phyloP scores from a whole-genome alignment of 64 coral and sea anemone genomes.

The Stylophora pistillata region DNA sequence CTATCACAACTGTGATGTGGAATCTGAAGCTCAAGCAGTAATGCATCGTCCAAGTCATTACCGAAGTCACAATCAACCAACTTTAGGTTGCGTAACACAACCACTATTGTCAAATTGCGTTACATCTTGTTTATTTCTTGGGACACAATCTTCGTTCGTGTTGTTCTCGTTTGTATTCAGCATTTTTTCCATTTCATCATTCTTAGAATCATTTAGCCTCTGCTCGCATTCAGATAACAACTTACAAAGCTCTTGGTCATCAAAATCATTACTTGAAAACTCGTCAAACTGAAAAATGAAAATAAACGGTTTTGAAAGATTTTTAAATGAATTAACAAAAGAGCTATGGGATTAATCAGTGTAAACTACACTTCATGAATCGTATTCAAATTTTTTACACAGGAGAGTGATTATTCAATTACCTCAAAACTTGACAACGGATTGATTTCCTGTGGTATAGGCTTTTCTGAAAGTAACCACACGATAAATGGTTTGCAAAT shows the following conservation, averaged over 20 bases:
- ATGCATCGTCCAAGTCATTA: not conserved
- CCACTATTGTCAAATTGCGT: not conserved
- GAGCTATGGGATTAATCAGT: too few relatives aligned
- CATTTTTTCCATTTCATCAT: not conserved
- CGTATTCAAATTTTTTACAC: too few relatives aligned
- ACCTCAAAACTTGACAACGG: constrained; percentile 29
- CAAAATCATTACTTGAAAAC: not conserved
- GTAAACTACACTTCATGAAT: too few relatives aligned
- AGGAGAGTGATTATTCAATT: not conserved
- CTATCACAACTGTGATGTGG: not conserved
- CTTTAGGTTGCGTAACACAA: too few relatives aligned
- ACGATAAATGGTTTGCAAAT: not conserved
- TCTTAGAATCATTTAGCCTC: not conserved
- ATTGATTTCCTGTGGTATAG: constrained; percentile 59
- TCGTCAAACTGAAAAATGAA: not conserved
- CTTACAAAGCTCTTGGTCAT: constrained; percentile 26
- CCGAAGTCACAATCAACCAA: not conserved
- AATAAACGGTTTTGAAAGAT: not conserved
- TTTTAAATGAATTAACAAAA: too few relatives aligned
- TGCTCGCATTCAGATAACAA: constrained; percentile 7
- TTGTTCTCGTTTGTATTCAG: not conserved
- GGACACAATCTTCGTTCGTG: not conserved
- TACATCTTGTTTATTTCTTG: not conserved
- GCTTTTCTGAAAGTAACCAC: constrained; percentile 35
- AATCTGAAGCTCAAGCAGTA: not conserved